phyloP scores from a whole-genome alignment of 1,140 invertebrate genomes.

The Heterodera schachtii region DNA sequence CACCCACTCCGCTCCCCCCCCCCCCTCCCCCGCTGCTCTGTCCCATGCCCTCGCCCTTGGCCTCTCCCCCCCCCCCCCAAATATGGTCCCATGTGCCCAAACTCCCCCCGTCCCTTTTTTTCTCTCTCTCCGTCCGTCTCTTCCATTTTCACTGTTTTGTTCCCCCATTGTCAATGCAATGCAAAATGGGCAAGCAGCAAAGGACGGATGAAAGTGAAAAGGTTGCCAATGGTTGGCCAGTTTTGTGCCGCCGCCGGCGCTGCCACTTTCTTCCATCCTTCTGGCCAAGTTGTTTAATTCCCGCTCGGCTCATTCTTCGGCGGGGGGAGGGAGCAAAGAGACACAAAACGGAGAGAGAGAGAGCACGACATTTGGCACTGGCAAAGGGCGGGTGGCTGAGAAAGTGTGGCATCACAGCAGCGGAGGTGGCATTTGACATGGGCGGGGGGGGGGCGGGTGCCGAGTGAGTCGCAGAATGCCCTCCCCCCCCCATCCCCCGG shows the following conservation, averaged over 20 bases:
- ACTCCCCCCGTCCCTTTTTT: too few relatives aligned
- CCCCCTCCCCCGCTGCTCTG: too few relatives aligned
- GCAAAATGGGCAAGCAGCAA: background rate
- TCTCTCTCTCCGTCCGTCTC: background rate
- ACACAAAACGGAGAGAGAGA: background rate
- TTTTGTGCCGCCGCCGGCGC: background rate
- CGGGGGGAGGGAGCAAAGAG: background rate
- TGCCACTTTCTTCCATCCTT: background rate
- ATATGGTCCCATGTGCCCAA: background rate
- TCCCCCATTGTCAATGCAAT: background rate
- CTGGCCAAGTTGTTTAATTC: constrained; percentile 9
- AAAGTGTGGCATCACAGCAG: too few relatives aligned
- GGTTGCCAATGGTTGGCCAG: background rate
- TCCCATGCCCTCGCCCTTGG: too few relatives aligned
- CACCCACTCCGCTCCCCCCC: too few relatives aligned
- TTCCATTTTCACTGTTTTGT: background rate
- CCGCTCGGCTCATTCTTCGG: background rate
- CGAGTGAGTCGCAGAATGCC: background rate
- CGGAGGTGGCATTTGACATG: background rate
- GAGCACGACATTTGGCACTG: constrained; percentile 8
- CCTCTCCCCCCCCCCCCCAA: too few relatives aligned
- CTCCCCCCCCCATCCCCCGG: background rate
- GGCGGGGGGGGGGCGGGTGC: background rate
- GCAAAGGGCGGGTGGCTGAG: background rate
- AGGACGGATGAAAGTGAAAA: background rate